Conservation (phyloP, 2,797 vertebrate genomes). For the Calcarius lapponicus region DNA sequence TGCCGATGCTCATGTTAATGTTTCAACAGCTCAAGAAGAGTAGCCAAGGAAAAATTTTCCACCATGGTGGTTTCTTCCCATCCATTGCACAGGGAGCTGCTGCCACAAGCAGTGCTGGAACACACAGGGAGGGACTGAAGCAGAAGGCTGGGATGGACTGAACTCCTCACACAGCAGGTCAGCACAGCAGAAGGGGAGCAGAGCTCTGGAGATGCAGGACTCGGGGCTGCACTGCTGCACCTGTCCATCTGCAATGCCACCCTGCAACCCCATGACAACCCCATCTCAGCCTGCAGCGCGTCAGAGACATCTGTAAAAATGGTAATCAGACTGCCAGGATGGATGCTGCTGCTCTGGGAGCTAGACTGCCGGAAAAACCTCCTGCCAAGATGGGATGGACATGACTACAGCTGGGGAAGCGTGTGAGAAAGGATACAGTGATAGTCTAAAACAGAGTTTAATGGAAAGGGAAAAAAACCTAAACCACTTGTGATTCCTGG, state of each 20-base stretch:
- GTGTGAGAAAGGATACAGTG: neutral
- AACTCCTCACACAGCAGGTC: neutral
- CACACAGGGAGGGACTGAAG: neutral
- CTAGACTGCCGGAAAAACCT: neutral
- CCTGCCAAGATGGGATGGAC: neutral
- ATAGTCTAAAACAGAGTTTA: neutral
- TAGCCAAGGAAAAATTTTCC: neutral
- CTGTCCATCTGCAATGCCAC: neutral
- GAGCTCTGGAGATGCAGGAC: neutral
- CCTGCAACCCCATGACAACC: neutral
- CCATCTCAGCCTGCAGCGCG: neutral
- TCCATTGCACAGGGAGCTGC: neutral
- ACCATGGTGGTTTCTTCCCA: accelerated
- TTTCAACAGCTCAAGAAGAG: neutral
- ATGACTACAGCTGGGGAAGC: neutral
- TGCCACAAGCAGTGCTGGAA: neutral
- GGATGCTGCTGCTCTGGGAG: neutral
- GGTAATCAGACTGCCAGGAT: neutral
- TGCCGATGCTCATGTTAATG: accelerated
- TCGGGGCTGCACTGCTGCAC: neutral
- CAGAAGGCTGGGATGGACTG: neutral
- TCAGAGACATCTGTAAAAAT: neutral
- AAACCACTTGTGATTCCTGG: neutral
- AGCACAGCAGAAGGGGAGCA: accelerated
- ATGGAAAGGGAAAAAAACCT: neutral